Evolutionary conservation across 2,797 vertebrate species (phyloP).

Genomic region (Cuculus canorus): DNA sequence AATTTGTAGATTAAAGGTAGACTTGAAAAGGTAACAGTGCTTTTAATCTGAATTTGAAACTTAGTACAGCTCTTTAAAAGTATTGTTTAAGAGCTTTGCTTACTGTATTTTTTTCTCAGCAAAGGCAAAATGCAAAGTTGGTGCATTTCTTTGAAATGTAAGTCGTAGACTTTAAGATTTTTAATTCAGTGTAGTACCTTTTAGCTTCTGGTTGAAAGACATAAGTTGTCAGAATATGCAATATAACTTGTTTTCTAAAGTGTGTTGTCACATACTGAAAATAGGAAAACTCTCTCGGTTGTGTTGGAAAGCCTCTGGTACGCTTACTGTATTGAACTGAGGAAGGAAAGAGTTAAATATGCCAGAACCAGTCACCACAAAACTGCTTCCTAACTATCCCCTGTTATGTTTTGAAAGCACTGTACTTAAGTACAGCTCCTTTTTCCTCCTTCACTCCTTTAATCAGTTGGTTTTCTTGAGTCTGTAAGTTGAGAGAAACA

Average conservation of each 20-base stretch:
- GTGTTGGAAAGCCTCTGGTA: not conserved
- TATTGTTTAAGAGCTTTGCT: not conserved
- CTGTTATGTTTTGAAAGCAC: not conserved
- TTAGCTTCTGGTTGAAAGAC: not conserved
- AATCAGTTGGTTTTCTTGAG: not conserved
- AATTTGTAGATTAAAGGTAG: not conserved
- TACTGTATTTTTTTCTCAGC: not conserved
- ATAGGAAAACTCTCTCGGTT: not conserved
- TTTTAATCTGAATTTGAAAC: constrained; percentile 6
- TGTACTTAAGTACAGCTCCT: not conserved
- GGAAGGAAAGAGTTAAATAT: not conserved
- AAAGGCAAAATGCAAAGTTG: not conserved
- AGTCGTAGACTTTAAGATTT: not conserved
- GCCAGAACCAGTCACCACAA: not conserved
- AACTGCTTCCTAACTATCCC: not conserved
- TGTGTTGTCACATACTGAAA: not conserved
- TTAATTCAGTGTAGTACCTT: not conserved
- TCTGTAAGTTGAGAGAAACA: not conserved
- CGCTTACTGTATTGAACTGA: not conserved
- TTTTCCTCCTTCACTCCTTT: not conserved
- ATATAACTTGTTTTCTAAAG: not conserved
- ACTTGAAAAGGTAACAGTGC: not conserved
- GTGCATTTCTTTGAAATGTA: not conserved
- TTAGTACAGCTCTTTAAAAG: not conserved
- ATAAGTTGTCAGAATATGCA: not conserved